Base-by-base conservation (phyloP, 2,113 vertebrate species). In the Ifrita kowaldi region DNA sequence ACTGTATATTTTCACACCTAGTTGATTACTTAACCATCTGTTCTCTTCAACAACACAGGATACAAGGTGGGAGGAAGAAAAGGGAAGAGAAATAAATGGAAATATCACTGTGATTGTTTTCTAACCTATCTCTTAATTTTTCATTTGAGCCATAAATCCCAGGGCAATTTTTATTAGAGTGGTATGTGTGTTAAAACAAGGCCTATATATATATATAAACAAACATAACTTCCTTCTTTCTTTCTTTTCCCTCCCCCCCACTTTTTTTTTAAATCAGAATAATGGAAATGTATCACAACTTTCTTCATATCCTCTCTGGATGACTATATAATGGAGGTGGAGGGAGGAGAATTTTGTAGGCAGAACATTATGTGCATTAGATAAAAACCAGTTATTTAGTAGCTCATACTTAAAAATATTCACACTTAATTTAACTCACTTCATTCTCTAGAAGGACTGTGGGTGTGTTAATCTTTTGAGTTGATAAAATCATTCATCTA, bases 1-100 rank as follows among this genome's bases (percentile, higher is more conserved):
- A 55, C 69, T 86, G 44, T 84, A 64, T 90, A 74, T 95, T 95
- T 94, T 97, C 91, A 89, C 91, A 96, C 87, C 64, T 93, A 93
- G 82, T 19, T 96, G 89, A 95, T 94, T 96, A 75, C 76, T 97
- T 93, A 96, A 91, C 88, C 81, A 93, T 92, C 92, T 97, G 94
- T 90, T 96, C 94, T 82, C 60, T 94, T 75, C 22, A 23, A 78
- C 55, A 91, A 52, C 79, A 69, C 37, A 82, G 49, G 52, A 71
- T 83, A 77, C 42, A 69, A 93, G 62, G 82, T 4, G 4, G 74
- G 35, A 87, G 19, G 41, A 94, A 57, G 19, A 65, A 37, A 74
- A 4, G 7, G 42, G 28, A 93, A 81, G 27, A 64, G 21, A 74
- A 94, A 80, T 70, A 93, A 79, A 84, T 62, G 27, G 32, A 87